Evolutionary conservation across 2,113 vertebrate genomes (phyloP).

Genomic region (Anseranas semipalmata): DNA sequence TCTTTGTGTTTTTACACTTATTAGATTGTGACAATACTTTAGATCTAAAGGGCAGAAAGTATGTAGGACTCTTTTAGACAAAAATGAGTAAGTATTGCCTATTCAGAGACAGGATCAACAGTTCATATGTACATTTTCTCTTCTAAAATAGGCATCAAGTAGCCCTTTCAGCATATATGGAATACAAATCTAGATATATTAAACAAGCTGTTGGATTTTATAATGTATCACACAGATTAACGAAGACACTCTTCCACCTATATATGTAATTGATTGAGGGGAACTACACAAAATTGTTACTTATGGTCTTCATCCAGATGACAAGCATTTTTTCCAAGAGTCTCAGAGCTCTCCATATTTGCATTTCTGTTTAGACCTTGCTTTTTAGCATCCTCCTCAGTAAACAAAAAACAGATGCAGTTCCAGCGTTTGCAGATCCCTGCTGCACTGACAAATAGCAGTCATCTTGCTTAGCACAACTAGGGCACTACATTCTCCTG

Average conservation of each 20-base stretch:
- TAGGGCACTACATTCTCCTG: background rate
- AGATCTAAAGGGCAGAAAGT: background rate
- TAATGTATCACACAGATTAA: background rate
- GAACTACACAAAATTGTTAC: background rate
- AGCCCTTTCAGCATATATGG: background rate
- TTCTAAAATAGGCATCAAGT: background rate
- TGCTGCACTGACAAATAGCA: background rate
- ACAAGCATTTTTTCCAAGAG: background rate
- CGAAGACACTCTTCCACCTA: background rate
- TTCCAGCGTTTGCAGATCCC: background rate
- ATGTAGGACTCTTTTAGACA: background rate
- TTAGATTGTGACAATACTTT: background rate
- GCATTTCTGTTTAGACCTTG: background rate
- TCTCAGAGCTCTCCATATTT: background rate
- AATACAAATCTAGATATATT: background rate
- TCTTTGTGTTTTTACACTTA: background rate
- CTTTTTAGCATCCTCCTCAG: background rate
- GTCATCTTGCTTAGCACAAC: background rate
- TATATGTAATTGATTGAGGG: background rate
- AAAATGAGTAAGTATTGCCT: background rate
- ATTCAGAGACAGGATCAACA: background rate
- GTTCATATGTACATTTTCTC: background rate
- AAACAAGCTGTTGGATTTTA: background rate
- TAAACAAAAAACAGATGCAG: background rate
- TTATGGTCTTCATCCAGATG: background rate